phyloP scores from a whole-genome alignment of 2,888 invertebrate genomes.

The Orchesella flavescens region DNA sequence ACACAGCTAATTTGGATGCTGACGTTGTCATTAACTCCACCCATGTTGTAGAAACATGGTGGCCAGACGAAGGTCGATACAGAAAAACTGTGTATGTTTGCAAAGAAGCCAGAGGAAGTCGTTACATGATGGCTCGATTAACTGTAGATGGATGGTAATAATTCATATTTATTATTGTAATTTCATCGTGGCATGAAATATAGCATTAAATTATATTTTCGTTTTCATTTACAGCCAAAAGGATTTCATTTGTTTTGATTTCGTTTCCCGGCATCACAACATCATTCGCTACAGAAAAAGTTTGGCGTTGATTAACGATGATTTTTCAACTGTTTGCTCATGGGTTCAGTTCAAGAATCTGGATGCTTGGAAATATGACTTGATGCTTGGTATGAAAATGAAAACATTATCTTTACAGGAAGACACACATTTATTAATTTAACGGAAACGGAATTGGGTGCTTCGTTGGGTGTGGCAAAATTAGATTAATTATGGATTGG shows the following conservation, averaged over 20 bases:
- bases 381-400: slow-evolving; percentile 80
- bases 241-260: slow-evolving; percentile 97
- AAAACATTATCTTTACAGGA: too few relatives aligned
- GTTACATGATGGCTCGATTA: slow-evolving; percentile 96
- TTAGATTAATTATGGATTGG: not conserved
- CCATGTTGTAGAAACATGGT: slow-evolving; percentile 95
- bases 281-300: slow-evolving; percentile 92
- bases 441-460: not conserved
- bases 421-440: too few relatives aligned
- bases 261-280: slow-evolving; percentile 95
- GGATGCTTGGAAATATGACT: slow-evolving; percentile 89
- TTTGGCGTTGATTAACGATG: slow-evolving; percentile 85
- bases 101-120: slow-evolving; percentile 90
- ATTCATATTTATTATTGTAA: slow-evolving; percentile 22
- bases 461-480: too few relatives aligned
- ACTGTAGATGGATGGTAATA: slow-evolving; percentile 93
- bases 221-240: slow-evolving; percentile 83
- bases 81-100: slow-evolving; percentile 94
- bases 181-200: not conserved
- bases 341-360: slow-evolving; percentile 93
- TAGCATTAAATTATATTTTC: slow-evolving; percentile 35
- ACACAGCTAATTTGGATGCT: slow-evolving; percentile 97
- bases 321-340: slow-evolving; percentile 93
- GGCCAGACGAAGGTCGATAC: slow-evolving; percentile 92
- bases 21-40: slow-evolving; percentile 95